Base-by-base conservation (phyloP, 2,113 vertebrate genomes). In the Egretta garzetta region DNA sequence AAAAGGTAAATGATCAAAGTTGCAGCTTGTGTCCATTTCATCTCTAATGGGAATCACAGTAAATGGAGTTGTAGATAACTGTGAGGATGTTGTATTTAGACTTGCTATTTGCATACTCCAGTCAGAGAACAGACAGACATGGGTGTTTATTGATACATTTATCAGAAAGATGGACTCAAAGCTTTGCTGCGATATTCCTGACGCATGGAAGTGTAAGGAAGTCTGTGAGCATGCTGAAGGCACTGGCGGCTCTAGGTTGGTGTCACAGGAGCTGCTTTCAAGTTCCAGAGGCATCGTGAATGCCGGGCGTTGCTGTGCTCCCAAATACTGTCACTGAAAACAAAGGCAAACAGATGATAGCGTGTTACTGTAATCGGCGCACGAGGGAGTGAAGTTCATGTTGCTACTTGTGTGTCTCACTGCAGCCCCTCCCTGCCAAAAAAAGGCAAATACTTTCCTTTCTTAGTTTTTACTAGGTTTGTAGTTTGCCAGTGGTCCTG, bases 331-430 rank as follows among this genome's bases (percentile, higher is more conserved):
- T 30, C 71, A 13, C 64, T 63, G 70, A 10, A 77, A 63, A 77
- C 75, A 93, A 94, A 76, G 55, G 45, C 73, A 70, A 30, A 49
- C 27, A 41, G 71, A 62, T 83, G 1, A 21, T 11, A 24, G 63
- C 1, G 0, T 21, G 71, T 88, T 86, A 43, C 52, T 75, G 52
- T 28, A 13, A 37, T 4, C 0, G 0, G 35, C 1, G 20, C 53
- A 56, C 0, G 1, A 92, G 85, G 55, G 77, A 75, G 62, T 33
- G 58, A 75, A 32, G 28, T 58, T 93, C 71, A 1, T 88, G 90
- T 66, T 76, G 39, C 35, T 82, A 82, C 77, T 83, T 80, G 87
- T 82, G 3, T 35, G 24, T 83, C 66, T 95, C 4, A 1, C 26
- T 64, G 26, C 33, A 39, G 41, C 58, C 49, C 45, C 32, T 80